phyloP scores from a whole-genome alignment of 1,140 invertebrate genomes.

The Parasteatoda tepidariorum region DNA sequence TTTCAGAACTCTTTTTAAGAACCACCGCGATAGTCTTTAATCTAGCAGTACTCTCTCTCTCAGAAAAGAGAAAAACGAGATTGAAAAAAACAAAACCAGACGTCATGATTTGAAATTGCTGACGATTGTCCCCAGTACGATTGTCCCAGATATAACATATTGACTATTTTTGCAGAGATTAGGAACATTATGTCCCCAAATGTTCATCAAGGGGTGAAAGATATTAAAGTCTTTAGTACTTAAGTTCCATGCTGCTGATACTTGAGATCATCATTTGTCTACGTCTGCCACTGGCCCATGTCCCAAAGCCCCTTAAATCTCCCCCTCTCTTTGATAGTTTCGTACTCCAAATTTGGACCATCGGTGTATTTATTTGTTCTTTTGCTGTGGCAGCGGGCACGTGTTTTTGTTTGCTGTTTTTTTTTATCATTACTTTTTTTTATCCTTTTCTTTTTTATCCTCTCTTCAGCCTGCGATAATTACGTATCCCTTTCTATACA shows the following conservation, averaged over 20 bases:
- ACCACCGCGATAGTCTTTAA: too few relatives aligned
- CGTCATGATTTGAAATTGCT: too few relatives aligned
- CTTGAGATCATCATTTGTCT: slow-evolving; percentile 17
- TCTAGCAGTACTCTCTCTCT: too few relatives aligned
- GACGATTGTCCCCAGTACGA: too few relatives aligned
- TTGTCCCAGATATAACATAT: too few relatives aligned
- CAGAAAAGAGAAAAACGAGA: too few relatives aligned
- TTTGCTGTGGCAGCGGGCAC: not conserved
- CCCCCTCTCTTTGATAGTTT: slow-evolving; percentile 1
- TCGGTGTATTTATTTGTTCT: slow-evolving; percentile 23
- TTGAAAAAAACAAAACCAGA: too few relatives aligned
- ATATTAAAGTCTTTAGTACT: too few relatives aligned
- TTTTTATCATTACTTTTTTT: too few relatives aligned
- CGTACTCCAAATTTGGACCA: slow-evolving; percentile 22
- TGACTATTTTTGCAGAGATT: too few relatives aligned
- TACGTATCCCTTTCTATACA: slow-evolving; percentile 51
- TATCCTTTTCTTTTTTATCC: too few relatives aligned
- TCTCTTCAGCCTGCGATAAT: slow-evolving; percentile 22
- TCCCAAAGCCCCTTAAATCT: slow-evolving; percentile 16
- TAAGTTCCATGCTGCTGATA: not conserved
- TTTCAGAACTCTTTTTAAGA: too few relatives aligned
- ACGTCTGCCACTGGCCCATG: slow-evolving; percentile 25
- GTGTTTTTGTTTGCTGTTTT: slow-evolving; percentile 13
- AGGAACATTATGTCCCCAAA: not conserved
- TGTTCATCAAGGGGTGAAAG: not conserved